Evolutionary conservation across 2,797 vertebrate genomes (phyloP).

Genomic region (Smutsia temminckii): DNA sequence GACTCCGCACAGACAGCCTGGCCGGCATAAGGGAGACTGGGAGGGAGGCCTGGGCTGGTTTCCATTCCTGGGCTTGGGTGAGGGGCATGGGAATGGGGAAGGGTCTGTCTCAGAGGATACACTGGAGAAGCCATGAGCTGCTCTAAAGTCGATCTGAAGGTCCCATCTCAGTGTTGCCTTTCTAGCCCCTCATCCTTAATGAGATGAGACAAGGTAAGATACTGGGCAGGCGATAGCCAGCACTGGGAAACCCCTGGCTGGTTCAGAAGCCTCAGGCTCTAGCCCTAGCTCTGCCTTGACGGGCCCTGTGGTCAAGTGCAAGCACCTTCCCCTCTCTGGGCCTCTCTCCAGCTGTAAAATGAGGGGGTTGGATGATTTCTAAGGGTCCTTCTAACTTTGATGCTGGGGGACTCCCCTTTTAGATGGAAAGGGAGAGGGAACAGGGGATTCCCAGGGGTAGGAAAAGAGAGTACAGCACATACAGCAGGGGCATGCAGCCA

Average conservation of each 20-base stretch:
- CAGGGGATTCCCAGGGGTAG: not conserved
- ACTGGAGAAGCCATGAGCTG: not conserved
- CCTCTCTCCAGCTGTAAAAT: not conserved
- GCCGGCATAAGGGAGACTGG: not conserved
- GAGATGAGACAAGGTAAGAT: conserved; percentile 21
- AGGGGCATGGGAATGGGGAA: not conserved
- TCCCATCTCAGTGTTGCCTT: not conserved
- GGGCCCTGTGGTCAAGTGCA: rapidly evolving
- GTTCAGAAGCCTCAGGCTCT: not conserved
- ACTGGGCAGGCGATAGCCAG: not conserved
- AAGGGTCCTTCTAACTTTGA: not conserved
- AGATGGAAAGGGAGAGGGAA: not conserved
- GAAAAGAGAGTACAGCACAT: not conserved
- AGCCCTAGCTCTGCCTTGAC: not conserved
- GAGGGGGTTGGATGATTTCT: not conserved
- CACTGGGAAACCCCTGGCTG: not conserved
- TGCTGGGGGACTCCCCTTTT: not conserved
- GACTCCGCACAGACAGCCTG: not conserved
- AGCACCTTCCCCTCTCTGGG: not conserved
- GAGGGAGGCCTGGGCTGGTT: not conserved
- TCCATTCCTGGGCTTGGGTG: not conserved
- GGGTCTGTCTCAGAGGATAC: not conserved
- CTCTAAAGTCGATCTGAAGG: not conserved
- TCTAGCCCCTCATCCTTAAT: not conserved
- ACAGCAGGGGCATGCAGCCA: not conserved